These are phyloP conservation scores for Gallinago solitaria DNA, from an alignment of 2,797 vertebrate species.

Conservation along the genomic window DNA sequence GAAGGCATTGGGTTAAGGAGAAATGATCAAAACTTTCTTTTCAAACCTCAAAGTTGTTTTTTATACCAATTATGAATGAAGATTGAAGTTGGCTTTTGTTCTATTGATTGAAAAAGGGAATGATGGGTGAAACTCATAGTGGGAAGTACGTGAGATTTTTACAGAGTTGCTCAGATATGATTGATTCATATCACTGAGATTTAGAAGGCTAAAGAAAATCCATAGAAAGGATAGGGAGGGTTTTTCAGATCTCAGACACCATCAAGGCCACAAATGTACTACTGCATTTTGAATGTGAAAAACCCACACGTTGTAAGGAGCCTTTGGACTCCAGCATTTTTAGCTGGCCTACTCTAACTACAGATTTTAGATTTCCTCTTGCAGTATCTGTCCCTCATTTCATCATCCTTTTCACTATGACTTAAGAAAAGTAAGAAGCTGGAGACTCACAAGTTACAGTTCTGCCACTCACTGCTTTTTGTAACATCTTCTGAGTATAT, in stretches of 20 bases:
- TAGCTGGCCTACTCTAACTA: not conserved
- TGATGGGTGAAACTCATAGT: not conserved
- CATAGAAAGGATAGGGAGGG: not conserved
- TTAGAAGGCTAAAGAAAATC: constrained; percentile 34
- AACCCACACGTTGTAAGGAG: not conserved
- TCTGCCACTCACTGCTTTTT: not conserved
- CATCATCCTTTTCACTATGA: not conserved
- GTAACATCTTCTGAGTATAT: not conserved
- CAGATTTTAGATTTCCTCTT: not conserved
- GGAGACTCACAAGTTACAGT: not conserved
- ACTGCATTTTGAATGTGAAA: not conserved
- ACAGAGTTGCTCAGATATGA: not conserved
- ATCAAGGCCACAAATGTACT: not conserved
- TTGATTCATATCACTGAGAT: constrained; percentile 17
- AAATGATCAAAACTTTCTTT: not conserved
- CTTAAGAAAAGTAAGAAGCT: not conserved
- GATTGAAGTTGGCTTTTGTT: constrained; percentile 6
- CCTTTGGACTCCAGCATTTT: not conserved
- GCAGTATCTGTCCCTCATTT: not conserved
- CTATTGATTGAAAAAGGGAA: constrained; percentile 9
- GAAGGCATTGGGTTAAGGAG: not conserved
- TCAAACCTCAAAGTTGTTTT: not conserved
- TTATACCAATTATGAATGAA: not conserved
- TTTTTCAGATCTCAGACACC: not conserved
- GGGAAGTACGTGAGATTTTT: not conserved